Percentiles rank a stretch among this genome's conserved stretches.
These are phyloP conservation scores for Micromussa lordhowensis DNA, from an alignment of 92 coral and sea anemone genomes.

Conservation along the genomic window DNA sequence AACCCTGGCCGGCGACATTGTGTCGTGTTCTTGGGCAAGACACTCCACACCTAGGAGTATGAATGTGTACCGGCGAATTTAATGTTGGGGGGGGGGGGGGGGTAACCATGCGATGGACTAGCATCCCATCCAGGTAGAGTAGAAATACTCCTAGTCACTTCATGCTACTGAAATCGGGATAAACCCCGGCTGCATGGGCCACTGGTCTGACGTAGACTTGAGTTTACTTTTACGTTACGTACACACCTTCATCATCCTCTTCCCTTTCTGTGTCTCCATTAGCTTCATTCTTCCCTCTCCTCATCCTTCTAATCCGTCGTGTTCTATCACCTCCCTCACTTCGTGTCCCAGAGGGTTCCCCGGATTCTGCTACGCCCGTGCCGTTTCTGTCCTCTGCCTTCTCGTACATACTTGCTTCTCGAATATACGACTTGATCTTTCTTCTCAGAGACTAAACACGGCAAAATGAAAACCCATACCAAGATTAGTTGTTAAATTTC, in stretches of 20 bases:
- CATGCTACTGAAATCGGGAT: too few species aligned
- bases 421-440: conserved; percentile 35
- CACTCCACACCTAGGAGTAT: too few species aligned
- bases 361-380: conserved; percentile 10
- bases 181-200: too few species aligned
- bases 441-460: conserved; percentile 38
- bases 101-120: too few species aligned
- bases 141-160: too few species aligned
- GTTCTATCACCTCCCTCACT: conserved; percentile 1
- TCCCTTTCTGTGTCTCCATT: conserved; percentile 45
- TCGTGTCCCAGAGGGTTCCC: conserved; percentile 26
- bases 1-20: too few species aligned
- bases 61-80: too few species aligned
- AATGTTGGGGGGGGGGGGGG: too few species aligned
- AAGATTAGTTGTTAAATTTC: neutral
- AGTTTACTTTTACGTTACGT: neutral
- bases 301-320: conserved; percentile 10
- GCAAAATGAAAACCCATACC: neutral
- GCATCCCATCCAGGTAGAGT: too few species aligned
- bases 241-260: conserved; percentile 37
- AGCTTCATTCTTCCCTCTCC: conserved; percentile 37
- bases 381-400: conserved; percentile 41
- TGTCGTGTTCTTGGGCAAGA: too few species aligned
- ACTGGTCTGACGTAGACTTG: too few species aligned
- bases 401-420: conserved; percentile 37